These are phyloP conservation scores for Cheilosia variabilis DNA, from an alignment of 2,888 invertebrate genomes.

Conservation along the genomic window DNA sequence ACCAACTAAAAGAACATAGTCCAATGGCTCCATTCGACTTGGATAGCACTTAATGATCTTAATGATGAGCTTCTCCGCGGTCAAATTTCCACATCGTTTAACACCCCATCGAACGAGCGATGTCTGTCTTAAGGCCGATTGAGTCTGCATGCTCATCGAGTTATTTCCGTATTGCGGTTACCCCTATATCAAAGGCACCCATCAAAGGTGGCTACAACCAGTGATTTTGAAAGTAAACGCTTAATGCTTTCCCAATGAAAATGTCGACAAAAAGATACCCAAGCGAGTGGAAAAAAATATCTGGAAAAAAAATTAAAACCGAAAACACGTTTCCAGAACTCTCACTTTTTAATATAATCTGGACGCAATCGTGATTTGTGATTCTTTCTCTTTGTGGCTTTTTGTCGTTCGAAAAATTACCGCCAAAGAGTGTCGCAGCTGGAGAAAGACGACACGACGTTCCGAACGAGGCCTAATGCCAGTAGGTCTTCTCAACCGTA, in stretches of 20 bases:
- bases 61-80: background rate
- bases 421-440: slow-evolving; percentile 17
- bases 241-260: slow-evolving; percentile 48
- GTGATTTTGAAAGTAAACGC: slow-evolving; percentile 64
- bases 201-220: slow-evolving; percentile 34
- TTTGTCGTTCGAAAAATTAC: slow-evolving; percentile 29
- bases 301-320: slow-evolving; percentile 28
- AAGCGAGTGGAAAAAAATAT: slow-evolving; percentile 9
- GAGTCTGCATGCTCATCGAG: background rate
- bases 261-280: slow-evolving; percentile 26
- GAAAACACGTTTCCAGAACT: slow-evolving; percentile 73
- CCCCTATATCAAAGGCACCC: slow-evolving; percentile 18
- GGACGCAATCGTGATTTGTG: slow-evolving; percentile 70
- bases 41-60: background rate
- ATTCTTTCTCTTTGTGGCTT: slow-evolving; percentile 67
- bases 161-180: slow-evolving; percentile 34
- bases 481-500: slow-evolving; percentile 9
- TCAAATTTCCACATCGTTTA: slow-evolving; percentile 14
- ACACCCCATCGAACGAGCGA: background rate
- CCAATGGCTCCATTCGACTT: too few relatives aligned
- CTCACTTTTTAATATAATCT: slow-evolving; percentile 75
- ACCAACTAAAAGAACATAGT: too few relatives aligned
- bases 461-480: slow-evolving; percentile 18
- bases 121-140: background rate
- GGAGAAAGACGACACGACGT: background rate